phyloP scores from a whole-genome alignment of 2,888 invertebrate species.

The Entomobrya multifasciata region DNA sequence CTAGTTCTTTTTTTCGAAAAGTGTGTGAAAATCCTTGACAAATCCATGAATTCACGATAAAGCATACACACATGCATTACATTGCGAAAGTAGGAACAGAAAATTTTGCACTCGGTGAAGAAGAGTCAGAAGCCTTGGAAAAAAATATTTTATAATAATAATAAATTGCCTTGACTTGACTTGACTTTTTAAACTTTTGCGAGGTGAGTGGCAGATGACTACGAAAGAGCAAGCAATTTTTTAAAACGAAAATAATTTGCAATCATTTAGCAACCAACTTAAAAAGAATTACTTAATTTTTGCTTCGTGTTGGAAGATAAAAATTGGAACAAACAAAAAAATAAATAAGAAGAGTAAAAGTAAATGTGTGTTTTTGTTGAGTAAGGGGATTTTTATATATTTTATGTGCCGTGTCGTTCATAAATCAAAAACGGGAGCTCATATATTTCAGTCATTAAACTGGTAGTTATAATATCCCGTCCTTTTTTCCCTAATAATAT shows the following conservation, averaged over 20 bases:
- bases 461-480: no score
- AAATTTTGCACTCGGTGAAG: slow-evolving; percentile 28
- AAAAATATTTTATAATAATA: not conserved
- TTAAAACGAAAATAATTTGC: not conserved
- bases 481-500: no score
- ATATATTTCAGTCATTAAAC: not conserved
- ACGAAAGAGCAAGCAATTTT: not conserved
- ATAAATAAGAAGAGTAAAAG: slow-evolving; percentile 9
- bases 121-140: slow-evolving; percentile 38
- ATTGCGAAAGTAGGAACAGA: slow-evolving; percentile 68
- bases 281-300: slow-evolving; percentile 6
- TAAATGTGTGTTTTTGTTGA: not conserved
- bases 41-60: slow-evolving; percentile 45
- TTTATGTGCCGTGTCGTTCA: slow-evolving; percentile 27
- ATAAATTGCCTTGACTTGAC: slow-evolving; percentile 24
- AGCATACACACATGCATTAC: not conserved
- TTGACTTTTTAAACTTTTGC: slow-evolving; percentile 12
- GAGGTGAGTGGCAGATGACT: not conserved
- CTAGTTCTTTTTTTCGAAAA: slow-evolving; percentile 45
- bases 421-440: slow-evolving; percentile 5
- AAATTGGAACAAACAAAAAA: slow-evolving; percentile 23
- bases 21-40: slow-evolving; percentile 70
- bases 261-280: no score
- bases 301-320: slow-evolving; percentile 29
- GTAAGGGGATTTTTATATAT: not conserved